Conservation (phyloP, 2,113 vertebrate species). For the Erpornis zantholeuca region DNA sequence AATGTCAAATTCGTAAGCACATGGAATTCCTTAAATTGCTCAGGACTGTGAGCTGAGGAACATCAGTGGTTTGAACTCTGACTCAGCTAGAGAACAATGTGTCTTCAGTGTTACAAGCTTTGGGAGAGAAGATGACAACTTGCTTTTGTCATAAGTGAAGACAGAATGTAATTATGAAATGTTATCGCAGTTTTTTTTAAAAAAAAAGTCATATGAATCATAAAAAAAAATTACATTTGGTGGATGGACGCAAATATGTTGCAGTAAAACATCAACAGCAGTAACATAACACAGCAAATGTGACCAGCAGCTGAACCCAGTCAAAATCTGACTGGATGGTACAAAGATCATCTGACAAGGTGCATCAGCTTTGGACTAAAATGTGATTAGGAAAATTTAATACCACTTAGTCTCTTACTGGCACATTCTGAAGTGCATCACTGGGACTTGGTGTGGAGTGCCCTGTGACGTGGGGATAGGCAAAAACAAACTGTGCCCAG, state of each 20-base stretch:
- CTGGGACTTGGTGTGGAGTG: background rate
- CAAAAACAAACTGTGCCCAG: background rate
- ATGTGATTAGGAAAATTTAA: background rate
- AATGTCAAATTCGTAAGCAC: background rate
- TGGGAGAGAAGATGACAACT: background rate
- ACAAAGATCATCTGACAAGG: background rate
- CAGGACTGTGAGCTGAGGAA: background rate
- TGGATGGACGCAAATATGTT: background rate
- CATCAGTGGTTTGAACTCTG: background rate
- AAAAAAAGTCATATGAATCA: background rate
- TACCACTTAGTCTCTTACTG: background rate
- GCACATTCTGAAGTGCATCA: background rate
- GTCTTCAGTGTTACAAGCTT: background rate
- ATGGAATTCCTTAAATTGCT: background rate
- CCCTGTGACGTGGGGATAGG: background rate
- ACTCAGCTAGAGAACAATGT: background rate
- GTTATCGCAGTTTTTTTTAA: background rate
- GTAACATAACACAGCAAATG: background rate
- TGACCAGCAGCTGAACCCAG: background rate
- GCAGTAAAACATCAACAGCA: conserved; percentile 2
- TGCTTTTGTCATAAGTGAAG: background rate
- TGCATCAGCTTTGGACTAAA: background rate
- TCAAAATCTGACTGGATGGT: background rate
- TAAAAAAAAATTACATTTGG: background rate
- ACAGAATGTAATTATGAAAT: background rate